A percentile compares a stretch with the other conserved stretches of the same genome.
These are phyloP conservation scores for Colletes collaris DNA, from an alignment of 2,888 invertebrate genomes.

Conservation along the genomic window DNA sequence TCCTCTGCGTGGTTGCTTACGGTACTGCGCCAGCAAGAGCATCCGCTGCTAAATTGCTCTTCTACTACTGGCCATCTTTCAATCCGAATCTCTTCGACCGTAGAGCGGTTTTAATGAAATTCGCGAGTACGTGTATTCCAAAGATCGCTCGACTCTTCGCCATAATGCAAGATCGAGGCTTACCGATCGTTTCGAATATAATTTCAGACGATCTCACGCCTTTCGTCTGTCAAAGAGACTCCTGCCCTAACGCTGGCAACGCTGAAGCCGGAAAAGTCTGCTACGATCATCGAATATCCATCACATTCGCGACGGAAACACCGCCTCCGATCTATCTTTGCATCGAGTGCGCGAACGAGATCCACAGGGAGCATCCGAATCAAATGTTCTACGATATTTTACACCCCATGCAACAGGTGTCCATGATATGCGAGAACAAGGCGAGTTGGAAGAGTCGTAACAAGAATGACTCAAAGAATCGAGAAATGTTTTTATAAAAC, in stretches of 20 bases:
- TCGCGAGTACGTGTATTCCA: slow-evolving; percentile 87
- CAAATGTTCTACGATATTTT: slow-evolving; percentile 93
- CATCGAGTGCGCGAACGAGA: slow-evolving; percentile 97
- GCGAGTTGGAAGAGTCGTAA: slow-evolving; percentile 80
- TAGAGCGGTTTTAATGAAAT: slow-evolving; percentile 93
- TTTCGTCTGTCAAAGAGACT: slow-evolving; percentile 95
- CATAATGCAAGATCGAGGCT: not conserved
- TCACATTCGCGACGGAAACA: slow-evolving; percentile 92
- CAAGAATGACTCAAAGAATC: no score
- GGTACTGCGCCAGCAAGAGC: slow-evolving; percentile 96
- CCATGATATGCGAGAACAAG: slow-evolving; percentile 98
- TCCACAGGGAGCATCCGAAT: slow-evolving; percentile 93
- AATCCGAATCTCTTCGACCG: slow-evolving; percentile 96
- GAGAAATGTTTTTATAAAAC: no score
- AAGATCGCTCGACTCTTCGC: not conserved
- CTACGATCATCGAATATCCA: slow-evolving; percentile 95
- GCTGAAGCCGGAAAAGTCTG: slow-evolving; percentile 97
- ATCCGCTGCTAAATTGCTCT: slow-evolving; percentile 98
- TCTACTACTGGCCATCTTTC: slow-evolving; percentile 99
- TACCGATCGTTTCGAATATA: not conserved
- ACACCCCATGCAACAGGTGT: slow-evolving; percentile 97
- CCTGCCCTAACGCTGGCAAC: slow-evolving; percentile 93
- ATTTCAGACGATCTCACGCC: slow-evolving; percentile 89
- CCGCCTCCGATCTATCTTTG: slow-evolving; percentile 98
- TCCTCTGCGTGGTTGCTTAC: slow-evolving; percentile 97